phyloP scores from a whole-genome alignment of 2,113 vertebrate species.

The Uria aalge region DNA sequence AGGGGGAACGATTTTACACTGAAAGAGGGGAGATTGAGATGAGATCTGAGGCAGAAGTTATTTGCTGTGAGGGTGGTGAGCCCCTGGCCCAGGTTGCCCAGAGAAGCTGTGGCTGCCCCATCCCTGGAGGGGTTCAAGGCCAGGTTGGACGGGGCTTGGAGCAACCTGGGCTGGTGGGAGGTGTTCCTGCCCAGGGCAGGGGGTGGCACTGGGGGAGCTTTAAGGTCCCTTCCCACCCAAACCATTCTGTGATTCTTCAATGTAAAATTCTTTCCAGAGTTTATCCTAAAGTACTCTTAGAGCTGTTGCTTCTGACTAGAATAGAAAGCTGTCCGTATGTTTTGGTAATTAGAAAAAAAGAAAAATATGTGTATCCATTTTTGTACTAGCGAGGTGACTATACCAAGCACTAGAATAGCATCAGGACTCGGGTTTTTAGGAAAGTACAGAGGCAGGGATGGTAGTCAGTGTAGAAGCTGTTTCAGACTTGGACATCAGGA shows the following conservation, averaged over 20 bases:
- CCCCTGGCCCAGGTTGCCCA: background rate
- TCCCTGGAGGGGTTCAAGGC: background rate
- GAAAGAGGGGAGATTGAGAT: background rate
- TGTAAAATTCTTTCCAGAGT: background rate
- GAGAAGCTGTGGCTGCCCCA: background rate
- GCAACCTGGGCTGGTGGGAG: background rate
- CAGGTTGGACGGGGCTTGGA: background rate
- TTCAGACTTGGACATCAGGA: background rate
- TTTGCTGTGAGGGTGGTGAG: background rate
- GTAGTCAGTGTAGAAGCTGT: too few species aligned
- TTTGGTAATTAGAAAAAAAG: rapidly evolving
- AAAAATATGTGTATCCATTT: background rate
- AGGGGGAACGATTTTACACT: too few species aligned
- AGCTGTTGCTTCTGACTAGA: background rate
- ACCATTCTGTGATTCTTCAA: background rate
- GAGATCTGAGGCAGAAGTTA: background rate
- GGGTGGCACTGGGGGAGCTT: background rate
- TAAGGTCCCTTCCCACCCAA: background rate
- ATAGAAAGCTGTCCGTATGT: background rate
- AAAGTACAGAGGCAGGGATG: rapidly evolving
- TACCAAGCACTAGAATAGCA: background rate
- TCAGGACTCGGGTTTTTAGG: background rate
- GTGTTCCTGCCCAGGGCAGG: background rate
- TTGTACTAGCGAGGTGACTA: background rate
- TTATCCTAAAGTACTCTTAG: background rate